Evolutionary conservation across 2,888 invertebrate genomes (phyloP).

Genomic region (Drosophila flavopinicola): DNA sequence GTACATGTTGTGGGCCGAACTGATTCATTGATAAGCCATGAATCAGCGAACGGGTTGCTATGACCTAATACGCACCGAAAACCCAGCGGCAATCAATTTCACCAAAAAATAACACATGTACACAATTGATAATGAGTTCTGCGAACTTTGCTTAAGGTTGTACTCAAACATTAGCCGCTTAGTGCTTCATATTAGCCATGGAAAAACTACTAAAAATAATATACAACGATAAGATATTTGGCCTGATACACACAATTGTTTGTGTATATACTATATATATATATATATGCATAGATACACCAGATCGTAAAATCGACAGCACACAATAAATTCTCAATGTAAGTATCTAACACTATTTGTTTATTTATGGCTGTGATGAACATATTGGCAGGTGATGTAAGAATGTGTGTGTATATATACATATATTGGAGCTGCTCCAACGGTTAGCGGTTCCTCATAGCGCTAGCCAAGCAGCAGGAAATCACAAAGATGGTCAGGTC

Average conservation of each 20-base stretch:
- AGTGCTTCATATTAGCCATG: slow-evolving; percentile 12
- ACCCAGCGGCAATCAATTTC: background rate
- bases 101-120: slow-evolving; percentile 3
- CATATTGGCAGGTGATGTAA: slow-evolving; percentile 19
- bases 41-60: slow-evolving; percentile 27
- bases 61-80: slow-evolving; percentile 39
- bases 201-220: slow-evolving; percentile 15
- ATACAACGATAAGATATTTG: slow-evolving; percentile 40
- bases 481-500: slow-evolving; percentile 91
- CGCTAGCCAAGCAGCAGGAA: slow-evolving; percentile 93
- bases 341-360: slow-evolving; percentile 34
- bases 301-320: slow-evolving; percentile 22
- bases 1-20: slow-evolving; percentile 14
- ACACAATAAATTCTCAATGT: slow-evolving; percentile 10
- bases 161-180: slow-evolving; percentile 6
- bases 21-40: slow-evolving; percentile 46
- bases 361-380: slow-evolving; percentile 55
- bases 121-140: slow-evolving; percentile 27
- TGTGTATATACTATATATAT: no score
- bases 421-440: background rate
- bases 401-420: background rate
- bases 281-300: slow-evolving; percentile 29
- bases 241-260: slow-evolving; percentile 1
- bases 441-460: slow-evolving; percentile 88
- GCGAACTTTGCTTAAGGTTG: slow-evolving; percentile 30